phyloP scores from a whole-genome alignment of 2,888 invertebrate genomes.

The Caenorhabditis sp. region DNA sequence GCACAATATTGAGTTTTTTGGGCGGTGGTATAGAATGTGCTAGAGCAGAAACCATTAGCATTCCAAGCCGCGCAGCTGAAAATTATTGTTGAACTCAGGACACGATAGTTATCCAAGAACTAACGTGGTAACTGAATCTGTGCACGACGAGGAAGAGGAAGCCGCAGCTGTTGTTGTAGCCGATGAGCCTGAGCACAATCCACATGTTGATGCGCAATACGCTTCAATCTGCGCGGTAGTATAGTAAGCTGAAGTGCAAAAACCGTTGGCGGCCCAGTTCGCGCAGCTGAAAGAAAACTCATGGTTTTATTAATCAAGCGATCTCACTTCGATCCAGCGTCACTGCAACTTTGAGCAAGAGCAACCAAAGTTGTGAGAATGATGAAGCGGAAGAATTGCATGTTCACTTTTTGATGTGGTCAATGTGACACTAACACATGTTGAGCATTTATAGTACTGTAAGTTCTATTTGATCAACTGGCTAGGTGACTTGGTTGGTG shows the following conservation, averaged over 20 bases:
- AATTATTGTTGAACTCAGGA: no score
- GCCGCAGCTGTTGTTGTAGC: conserved; percentile 7
- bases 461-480: no score
- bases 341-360: conserved; percentile 4
- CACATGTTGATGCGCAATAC: conserved; percentile 24
- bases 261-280: conserved; percentile 19
- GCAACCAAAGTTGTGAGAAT: not conserved
- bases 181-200: conserved; percentile 9
- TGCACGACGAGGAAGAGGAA: conserved; percentile 8
- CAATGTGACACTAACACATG: no score
- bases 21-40: conserved; percentile 13
- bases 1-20: conserved; percentile 17
- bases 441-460: no score
- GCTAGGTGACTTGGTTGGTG: no score
- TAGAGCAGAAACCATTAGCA: conserved; percentile 20
- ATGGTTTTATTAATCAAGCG: no score
- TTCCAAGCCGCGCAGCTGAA: conserved; percentile 15
- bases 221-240: conserved; percentile 16
- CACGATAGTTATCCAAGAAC: no score
- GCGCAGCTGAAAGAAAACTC: conserved; percentile 4
- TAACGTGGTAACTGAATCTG: not conserved
- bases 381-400: no score
- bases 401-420: no score
- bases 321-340: not conserved
- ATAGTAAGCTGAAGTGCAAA: conserved; percentile 19